Evolutionary conservation across 1,140 invertebrate species (phyloP), one percentile per base, ranked within the genome.

Genomic region (Drosophila littoralis): DNA sequence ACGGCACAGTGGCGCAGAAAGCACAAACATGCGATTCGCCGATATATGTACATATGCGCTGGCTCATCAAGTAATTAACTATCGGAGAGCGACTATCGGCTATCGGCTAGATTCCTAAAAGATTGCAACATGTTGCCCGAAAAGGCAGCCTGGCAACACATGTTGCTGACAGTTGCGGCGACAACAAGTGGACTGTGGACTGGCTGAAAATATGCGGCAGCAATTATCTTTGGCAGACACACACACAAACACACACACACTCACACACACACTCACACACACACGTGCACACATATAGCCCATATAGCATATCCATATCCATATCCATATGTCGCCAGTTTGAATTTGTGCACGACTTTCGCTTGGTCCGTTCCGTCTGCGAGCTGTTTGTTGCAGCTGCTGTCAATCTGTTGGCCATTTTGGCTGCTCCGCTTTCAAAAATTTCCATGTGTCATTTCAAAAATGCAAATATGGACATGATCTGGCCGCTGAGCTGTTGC

Each of bases 401-500:
- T 89, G 84, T 89, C 84, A 90, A 89, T 88, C 84, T 88, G 84
- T 83, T 88, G 84, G 74, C 77, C 85, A 60, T 77, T 79, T 73
- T 61, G 46, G 75, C 59, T 69, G 69, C 79, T 82, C 67, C 76
- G 74, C 69, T 71, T 79, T 76, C 81, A 77, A 86, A 81, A 86
- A 89, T 89, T 84, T 89, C 84, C 84, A 89, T 89, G 84, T 89
- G 84, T 89, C 84, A 89, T 89, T 89, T 89, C 84, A 89, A 80
- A 84, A 89, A 89, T 89, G 84, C 84, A 89, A 89, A 89, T 89
- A 89, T 89, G 84, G 84, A 89, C 84, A 89, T 89, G 84, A 89
- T 89, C 85, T 89, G 84, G 77, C 60, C 40, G 50, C 40, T 12
- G 17, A 48, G 17, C 32, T 46, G 55, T 22, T 22, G 52, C 54